Evolutionary conservation across 2,888 invertebrate genomes (phyloP), one percentile per base, ranked within the genome.

Genomic region (Pterostichus madidus): DNA sequence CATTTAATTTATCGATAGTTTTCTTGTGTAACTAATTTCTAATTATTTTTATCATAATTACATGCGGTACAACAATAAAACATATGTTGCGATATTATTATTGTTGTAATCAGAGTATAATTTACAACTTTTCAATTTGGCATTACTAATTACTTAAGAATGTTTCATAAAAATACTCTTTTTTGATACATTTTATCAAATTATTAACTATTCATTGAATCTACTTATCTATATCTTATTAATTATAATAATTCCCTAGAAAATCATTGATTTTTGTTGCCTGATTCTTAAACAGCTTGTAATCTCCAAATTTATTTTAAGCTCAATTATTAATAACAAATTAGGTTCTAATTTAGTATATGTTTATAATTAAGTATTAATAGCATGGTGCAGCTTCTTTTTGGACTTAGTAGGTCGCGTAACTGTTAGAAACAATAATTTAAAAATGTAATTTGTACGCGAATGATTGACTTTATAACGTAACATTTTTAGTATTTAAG

Each of bases 321-420:
- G 6, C 8, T 53, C 17, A 15, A 53, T 53, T 17, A 39, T 49
- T 49, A 49, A 49, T 4, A 1, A 49, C 49, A n/a, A 5, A 49
- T 49, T 49, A 49, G 5, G 11, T 49, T 39, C 6, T 7, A 39
- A 39, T 39, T 39, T 49, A 49, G 11, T 35, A 68, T 2, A 59
- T 59, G 59, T 59, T 59, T 59, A 31, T 59, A 59, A 5, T 5
- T 49, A 49, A 24, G 31, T 59, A 59, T 59, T 59, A 59, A 59
- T 68, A 68, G 10, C 10, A 32, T 11, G n/a, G n/a, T 73, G 44
- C 13, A 11, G 44, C 44, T 73, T 24, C 73, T 73, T 53, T 53
- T 64, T 35, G 64, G 64, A 32, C 8, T 64, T 35, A 49, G 64
- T 64, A 64, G 64, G 64, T 13, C 64, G 64, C n/a, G 5, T 64